Evolutionary conservation across 2,113 vertebrate species (phyloP).

Genomic region (Mus spicilegus): DNA sequence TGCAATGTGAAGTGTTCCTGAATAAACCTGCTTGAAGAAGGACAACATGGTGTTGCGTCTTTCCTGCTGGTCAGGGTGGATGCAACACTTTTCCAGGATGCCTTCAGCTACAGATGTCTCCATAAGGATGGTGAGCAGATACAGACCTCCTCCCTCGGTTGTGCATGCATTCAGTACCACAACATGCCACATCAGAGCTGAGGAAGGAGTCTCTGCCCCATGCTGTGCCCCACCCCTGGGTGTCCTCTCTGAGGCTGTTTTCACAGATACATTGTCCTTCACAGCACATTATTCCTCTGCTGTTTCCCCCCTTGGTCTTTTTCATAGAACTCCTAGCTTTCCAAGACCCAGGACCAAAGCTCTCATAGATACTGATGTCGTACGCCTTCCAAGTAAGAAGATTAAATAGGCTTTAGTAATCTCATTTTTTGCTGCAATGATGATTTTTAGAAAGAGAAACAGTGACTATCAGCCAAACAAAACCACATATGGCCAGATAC

Average conservation of each 20-base stretch:
- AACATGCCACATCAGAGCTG: not conserved
- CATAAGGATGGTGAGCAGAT: not conserved
- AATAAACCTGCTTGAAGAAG: too few relatives aligned
- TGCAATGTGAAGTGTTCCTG: too few relatives aligned
- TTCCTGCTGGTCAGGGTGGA: too few relatives aligned
- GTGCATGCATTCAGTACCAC: not conserved
- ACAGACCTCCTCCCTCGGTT: too few relatives aligned
- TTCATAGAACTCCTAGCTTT: constrained; percentile 30
- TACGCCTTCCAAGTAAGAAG: not conserved
- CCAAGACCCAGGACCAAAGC: not conserved
- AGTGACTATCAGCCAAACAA: not conserved
- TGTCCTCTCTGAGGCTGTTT: not conserved
- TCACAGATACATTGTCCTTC: not conserved
- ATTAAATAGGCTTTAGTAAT: not conserved
- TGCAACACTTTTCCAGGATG: not conserved
- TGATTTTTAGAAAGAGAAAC: not conserved
- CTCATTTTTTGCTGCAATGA: not conserved
- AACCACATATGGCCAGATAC: not conserved
- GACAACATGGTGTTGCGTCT: too few relatives aligned
- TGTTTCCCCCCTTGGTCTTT: not conserved
- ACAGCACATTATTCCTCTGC: not conserved
- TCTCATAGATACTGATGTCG: not conserved
- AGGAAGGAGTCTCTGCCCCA: not conserved
- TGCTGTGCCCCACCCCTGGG: not conserved
- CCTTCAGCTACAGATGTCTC: not conserved